Conservation (phyloP, 2,888 invertebrate species). For the Lasioglossum lativentre region DNA sequence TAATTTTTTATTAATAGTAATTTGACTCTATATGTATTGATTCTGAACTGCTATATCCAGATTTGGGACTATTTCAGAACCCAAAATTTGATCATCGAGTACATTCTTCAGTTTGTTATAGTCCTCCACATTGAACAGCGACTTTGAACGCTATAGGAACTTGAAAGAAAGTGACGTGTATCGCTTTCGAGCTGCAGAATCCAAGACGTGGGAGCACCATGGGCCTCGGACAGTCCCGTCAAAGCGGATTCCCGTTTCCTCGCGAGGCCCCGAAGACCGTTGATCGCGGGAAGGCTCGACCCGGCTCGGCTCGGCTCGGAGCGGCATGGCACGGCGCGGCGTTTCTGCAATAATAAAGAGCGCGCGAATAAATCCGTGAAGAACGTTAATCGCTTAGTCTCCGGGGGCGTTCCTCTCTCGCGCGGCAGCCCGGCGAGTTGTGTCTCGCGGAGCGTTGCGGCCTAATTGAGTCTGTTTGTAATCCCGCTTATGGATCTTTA, state of each 20-base stretch:
- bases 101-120: no score
- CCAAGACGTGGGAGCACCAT: neutral
- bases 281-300: neutral
- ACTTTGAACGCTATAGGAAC: neutral
- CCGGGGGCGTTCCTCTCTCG: conserved; percentile 49
- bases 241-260: neutral
- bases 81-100: no score
- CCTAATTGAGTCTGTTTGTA: conserved; percentile 77
- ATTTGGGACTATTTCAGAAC: no score
- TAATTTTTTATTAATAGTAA: no score
- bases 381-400: conserved; percentile 57
- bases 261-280: neutral
- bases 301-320: neutral
- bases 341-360: neutral
- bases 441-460: conserved; percentile 57
- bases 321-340: neutral
- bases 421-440: conserved; percentile 23
- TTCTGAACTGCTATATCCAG: no score
- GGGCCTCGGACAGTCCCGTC: neutral
- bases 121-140: no score
- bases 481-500: conserved; percentile 76
- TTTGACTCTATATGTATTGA: no score
- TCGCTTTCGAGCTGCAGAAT: neutral
- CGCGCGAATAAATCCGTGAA: conserved; percentile 32
- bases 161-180: neutral